phyloP scores from a whole-genome alignment of 2,888 invertebrate species.

The Pollenia labialis region DNA sequence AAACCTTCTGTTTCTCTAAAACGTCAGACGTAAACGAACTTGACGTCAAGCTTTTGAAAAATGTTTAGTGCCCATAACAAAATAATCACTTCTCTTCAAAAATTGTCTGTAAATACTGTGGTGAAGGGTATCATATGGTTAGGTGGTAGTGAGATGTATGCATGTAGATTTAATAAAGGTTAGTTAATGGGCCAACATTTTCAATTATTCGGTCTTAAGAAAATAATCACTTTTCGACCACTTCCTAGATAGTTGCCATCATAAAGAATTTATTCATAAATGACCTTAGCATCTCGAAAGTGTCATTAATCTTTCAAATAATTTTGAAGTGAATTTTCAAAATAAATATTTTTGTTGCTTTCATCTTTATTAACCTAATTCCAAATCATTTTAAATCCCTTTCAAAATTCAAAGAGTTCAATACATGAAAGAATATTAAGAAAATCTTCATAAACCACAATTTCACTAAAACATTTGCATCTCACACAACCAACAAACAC shows the following conservation, averaged over 20 bases:
- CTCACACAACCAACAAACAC: slow-evolving; percentile 17
- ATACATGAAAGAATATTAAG: slow-evolving; percentile 4
- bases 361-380: neutral
- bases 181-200: neutral
- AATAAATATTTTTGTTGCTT: neutral
- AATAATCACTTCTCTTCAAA: too few relatives aligned
- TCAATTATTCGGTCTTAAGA: neutral
- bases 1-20: too few relatives aligned
- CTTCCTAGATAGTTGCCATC: neutral
- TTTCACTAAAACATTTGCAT: slow-evolving; percentile 42
- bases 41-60: too few relatives aligned
- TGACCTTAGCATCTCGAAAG: neutral
- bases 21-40: too few relatives aligned
- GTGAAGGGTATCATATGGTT: too few relatives aligned
- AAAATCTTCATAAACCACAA: slow-evolving; percentile 20
- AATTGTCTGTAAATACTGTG: too few relatives aligned
- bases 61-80: too few relatives aligned
- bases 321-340: neutral
- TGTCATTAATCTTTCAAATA: slow-evolving; percentile 14
- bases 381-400: slow-evolving; percentile 16
- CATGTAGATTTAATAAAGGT: too few relatives aligned
- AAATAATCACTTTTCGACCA: too few relatives aligned
- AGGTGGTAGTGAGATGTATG: too few relatives aligned
- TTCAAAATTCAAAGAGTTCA: neutral
- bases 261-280: neutral